Conservation (phyloP, 2,888 invertebrate genomes). For the Cyrtodaria siliqua region DNA sequence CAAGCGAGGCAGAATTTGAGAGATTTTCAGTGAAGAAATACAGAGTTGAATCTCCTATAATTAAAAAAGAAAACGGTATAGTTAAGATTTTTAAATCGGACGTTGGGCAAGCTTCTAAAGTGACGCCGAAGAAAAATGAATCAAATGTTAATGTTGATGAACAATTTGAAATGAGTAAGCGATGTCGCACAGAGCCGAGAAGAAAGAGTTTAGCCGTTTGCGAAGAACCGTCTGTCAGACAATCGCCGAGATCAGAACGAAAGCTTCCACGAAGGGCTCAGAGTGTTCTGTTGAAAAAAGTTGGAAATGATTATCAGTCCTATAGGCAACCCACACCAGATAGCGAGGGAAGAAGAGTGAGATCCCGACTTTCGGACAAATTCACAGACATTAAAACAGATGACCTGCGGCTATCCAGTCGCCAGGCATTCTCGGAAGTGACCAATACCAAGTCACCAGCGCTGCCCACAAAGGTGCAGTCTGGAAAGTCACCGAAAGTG, state of each 20-base stretch:
- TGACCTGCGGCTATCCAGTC: constrained; percentile 25
- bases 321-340: constrained; percentile 71
- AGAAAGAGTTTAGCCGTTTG: constrained; percentile 50
- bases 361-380: constrained; percentile 55
- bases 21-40: constrained; percentile 2
- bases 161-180: constrained; percentile 31
- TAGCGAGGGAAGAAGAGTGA: constrained; percentile 47
- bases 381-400: constrained; percentile 31
- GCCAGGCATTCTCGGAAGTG: constrained; percentile 44
- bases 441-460: constrained; percentile 30
- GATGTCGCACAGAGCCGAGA: constrained; percentile 68
- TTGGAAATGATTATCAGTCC: constrained; percentile 63
- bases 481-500: constrained; percentile 22
- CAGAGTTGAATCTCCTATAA: not conserved
- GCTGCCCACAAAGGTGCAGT: not conserved
- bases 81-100: not conserved
- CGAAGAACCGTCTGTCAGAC: constrained; percentile 9
- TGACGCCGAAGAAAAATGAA: constrained; percentile 4
- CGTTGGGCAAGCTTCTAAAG: not conserved
- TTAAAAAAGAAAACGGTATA: not conserved
- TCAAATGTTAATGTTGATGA: no score
- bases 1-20: not conserved
- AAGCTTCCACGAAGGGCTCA: constrained; percentile 51
- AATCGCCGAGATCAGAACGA: constrained; percentile 36
- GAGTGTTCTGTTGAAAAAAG: constrained; percentile 60